These are phyloP conservation scores for Psylliodes chrysocephalus DNA, from an alignment of 2,888 invertebrate species.

Conservation along the genomic window DNA sequence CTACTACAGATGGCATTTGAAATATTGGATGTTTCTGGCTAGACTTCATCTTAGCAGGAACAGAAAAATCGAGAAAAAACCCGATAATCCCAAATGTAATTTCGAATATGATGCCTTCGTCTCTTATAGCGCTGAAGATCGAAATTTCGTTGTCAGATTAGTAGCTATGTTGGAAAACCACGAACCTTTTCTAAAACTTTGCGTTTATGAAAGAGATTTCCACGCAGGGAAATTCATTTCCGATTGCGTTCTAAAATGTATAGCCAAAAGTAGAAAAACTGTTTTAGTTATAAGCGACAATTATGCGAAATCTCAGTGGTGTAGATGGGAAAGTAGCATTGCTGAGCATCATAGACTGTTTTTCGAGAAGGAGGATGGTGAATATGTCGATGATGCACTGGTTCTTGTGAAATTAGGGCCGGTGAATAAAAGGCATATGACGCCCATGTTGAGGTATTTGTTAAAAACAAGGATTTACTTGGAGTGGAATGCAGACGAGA, in stretches of 20 bases:
- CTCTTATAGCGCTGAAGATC: constrained; percentile 71
- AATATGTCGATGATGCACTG: constrained; percentile 69
- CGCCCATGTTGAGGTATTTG: constrained; percentile 71
- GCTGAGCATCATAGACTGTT: constrained; percentile 74
- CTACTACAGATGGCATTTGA: constrained; percentile 65
- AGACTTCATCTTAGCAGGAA: constrained; percentile 67
- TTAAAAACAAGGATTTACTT: constrained; percentile 74
- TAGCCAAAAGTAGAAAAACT: constrained; percentile 73
- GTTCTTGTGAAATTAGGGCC: constrained; percentile 73
- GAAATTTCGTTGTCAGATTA: constrained; percentile 71
- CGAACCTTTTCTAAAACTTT: constrained; percentile 71
- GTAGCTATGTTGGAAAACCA: constrained; percentile 71
- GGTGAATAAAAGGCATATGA: constrained; percentile 67
- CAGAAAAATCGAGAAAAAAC: constrained; percentile 52
- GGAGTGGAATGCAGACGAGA: constrained; percentile 68
- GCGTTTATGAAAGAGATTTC: constrained; percentile 77
- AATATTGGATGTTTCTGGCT: constrained; percentile 69
- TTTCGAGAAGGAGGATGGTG: constrained; percentile 65
- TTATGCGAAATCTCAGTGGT: constrained; percentile 79
- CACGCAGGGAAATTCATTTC: constrained; percentile 73
- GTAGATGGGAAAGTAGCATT: constrained; percentile 75
- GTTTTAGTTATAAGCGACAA: constrained; percentile 74
- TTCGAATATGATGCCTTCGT: constrained; percentile 72
- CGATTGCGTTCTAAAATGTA: constrained; percentile 73
- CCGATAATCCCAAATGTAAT: constrained; percentile 52